These are phyloP conservation scores for Danio jaintianensis DNA, from an alignment of 2,797 vertebrate species.

Conservation along the genomic window DNA sequence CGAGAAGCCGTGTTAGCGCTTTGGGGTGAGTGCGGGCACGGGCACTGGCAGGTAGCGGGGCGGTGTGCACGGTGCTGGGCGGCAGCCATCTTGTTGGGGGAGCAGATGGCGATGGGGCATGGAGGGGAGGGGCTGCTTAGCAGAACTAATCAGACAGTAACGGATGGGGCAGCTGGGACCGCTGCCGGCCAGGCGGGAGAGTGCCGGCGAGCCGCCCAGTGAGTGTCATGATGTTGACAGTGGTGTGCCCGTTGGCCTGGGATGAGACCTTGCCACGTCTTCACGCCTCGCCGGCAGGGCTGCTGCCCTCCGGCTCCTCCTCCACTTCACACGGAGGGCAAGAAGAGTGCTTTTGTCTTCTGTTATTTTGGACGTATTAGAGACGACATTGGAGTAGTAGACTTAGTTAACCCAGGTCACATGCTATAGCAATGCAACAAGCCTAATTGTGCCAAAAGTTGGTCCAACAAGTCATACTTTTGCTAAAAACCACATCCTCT, in stretches of 20 bases:
- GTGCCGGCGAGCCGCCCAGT: slow-evolving; percentile 68
- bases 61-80: slow-evolving; percentile 88
- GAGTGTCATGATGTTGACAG: slow-evolving; percentile 95
- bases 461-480: background rate
- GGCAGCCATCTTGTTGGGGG: slow-evolving; percentile 95
- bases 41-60: slow-evolving; percentile 93
- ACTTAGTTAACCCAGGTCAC: slow-evolving; percentile 15
- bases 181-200: slow-evolving; percentile 92
- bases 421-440: background rate
- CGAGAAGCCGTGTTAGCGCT: slow-evolving; percentile 89
- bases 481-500: background rate
- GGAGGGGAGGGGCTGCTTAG: slow-evolving; percentile 99
- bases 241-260: slow-evolving; percentile 92
- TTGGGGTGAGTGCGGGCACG: slow-evolving; percentile 85
- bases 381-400: slow-evolving; percentile 2
- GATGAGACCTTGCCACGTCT: slow-evolving; percentile 91
- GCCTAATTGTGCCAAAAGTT: background rate
- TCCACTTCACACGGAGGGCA: slow-evolving; percentile 45
- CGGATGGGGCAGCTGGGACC: slow-evolving; percentile 99
- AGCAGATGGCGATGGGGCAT: slow-evolving; percentile 84
- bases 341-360: slow-evolving; percentile 51
- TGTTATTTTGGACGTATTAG: slow-evolving; percentile 23
- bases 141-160: slow-evolving; percentile 99
- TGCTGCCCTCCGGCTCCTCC: slow-evolving; percentile 68
- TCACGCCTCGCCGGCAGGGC: slow-evolving; percentile 78